Percentiles rank a stretch among this genome's conserved stretches.
These are phyloP conservation scores for Eolophus roseicapilla DNA, from an alignment of 2,113 vertebrate species.

Conservation along the genomic window DNA sequence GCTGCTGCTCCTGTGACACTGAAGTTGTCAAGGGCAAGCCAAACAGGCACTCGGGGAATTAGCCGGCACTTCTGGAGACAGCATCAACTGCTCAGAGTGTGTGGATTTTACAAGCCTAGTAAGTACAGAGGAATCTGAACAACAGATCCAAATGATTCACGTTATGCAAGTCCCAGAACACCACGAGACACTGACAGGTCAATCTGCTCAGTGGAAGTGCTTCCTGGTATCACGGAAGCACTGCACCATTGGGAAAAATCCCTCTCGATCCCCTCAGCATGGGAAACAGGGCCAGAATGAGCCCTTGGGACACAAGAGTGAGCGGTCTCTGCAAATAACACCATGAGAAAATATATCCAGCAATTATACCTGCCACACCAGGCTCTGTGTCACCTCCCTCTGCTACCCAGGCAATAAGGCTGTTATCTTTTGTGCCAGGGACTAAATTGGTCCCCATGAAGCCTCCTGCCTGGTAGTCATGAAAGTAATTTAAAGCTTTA, in stretches of 20 bases:
- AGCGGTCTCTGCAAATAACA: neutral
- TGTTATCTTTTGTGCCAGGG: neutral
- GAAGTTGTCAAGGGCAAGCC: neutral
- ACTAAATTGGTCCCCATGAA: neutral
- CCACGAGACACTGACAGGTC: neutral
- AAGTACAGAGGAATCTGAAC: neutral
- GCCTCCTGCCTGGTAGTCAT: neutral
- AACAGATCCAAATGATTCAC: accelerated
- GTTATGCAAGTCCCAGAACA: neutral
- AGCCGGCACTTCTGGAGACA: neutral
- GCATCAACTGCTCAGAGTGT: neutral
- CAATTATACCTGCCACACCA: neutral
- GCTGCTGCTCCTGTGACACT: neutral
- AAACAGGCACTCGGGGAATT: neutral
- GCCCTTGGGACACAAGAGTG: neutral
- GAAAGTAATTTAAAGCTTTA: neutral
- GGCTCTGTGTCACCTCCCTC: neutral
- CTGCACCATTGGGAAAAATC: accelerated
- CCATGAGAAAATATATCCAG: neutral
- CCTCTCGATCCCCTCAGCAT: neutral
- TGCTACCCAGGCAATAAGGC: neutral
- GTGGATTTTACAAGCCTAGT: neutral
- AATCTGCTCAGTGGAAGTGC: neutral
- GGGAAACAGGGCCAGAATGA: neutral
- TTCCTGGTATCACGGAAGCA: neutral